phyloP scores from a whole-genome alignment of 64 coral and sea anemone genomes.

The Catalaphyllia jardinei region DNA sequence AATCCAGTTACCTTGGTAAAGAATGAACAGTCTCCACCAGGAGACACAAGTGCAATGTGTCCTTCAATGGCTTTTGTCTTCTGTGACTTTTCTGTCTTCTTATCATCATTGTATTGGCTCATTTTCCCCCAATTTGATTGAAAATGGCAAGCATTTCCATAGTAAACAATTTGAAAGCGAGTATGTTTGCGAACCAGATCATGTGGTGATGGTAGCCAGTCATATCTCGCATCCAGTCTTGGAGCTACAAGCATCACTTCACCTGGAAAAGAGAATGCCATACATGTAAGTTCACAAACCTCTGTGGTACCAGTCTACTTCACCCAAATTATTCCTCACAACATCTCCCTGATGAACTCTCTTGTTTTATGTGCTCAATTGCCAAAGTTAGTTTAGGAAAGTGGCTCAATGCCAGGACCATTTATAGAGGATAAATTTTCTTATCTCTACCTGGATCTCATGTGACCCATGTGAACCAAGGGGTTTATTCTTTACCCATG shows the following conservation, averaged over 20 bases:
- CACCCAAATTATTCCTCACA: no score
- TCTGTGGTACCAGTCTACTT: no score
- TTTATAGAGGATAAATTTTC: no score
- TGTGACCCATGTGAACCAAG: no score
- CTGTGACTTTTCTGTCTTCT: constrained; percentile 36
- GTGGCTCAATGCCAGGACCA: no score
- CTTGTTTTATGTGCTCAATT: no score
- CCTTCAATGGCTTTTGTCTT: constrained; percentile 53
- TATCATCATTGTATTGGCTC: not conserved
- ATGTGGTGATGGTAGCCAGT: constrained; percentile 90
- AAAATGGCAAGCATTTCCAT: constrained; percentile 68
- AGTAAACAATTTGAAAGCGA: constrained; percentile 53
- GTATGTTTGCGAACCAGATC: constrained; percentile 54
- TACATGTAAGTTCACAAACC: no score
- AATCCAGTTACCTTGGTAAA: constrained; percentile 69
- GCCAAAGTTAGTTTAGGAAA: no score
- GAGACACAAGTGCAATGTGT: constrained; percentile 72
- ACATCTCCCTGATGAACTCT: no score
- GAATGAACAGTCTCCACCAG: constrained; percentile 66
- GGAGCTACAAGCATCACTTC: constrained; percentile 59
- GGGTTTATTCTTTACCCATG: no score
- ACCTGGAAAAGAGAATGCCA: constrained; percentile 32
- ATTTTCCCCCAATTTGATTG: constrained; percentile 19
- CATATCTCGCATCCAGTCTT: constrained; percentile 87
- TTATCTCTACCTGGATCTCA: no score